Conservation (phyloP, 2,888 invertebrate species). For the Rhingia campestris region DNA sequence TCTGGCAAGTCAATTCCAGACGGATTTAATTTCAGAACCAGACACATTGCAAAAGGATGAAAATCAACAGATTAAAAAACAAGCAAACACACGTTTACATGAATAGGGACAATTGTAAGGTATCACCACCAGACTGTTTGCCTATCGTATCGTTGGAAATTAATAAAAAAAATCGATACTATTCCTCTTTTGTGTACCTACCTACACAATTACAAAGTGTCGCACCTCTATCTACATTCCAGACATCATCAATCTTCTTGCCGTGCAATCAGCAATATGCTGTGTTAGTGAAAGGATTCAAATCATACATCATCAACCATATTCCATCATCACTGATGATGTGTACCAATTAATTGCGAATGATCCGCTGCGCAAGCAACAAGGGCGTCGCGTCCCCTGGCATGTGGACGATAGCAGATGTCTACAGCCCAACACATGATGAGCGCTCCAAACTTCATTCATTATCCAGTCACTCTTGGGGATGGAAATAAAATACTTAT, state of each 20-base stretch:
- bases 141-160: neutral
- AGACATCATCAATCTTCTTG: constrained; percentile 37
- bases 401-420: constrained; percentile 20
- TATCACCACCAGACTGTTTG: neutral
- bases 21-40: constrained; percentile 14
- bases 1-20: constrained; percentile 11
- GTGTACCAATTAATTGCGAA: constrained; percentile 38
- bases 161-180: neutral
- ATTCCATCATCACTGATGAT: constrained; percentile 6
- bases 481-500: neutral
- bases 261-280: neutral
- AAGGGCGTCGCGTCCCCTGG: constrained; percentile 10
- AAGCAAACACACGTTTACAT: neutral
- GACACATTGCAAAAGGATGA: constrained; percentile 8
- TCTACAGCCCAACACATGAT: neutral
- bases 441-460: constrained; percentile 8
- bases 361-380: constrained; percentile 18
- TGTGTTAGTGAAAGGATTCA: neutral
- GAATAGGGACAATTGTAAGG: neutral
- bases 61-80: constrained; percentile 38
- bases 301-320: constrained; percentile 15
- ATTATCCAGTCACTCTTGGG: neutral
- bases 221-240: constrained; percentile 7
- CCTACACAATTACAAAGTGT: neutral
- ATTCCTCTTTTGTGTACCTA: neutral